These are phyloP conservation scores for Vireo altiloquus DNA, from an alignment of 2,113 vertebrate species.

Conservation along the genomic window DNA sequence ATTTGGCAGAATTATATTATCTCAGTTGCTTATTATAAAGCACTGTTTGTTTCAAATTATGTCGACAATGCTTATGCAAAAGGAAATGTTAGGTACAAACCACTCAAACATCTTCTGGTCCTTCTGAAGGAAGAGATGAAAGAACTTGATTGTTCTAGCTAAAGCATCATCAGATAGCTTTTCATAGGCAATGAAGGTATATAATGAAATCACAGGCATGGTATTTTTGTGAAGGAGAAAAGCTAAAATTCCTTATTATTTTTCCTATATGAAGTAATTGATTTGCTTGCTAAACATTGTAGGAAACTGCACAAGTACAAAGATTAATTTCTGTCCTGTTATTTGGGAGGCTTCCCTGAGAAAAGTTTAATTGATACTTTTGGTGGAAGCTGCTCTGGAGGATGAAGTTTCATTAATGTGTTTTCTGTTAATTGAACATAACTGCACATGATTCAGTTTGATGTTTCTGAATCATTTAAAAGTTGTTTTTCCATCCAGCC, in stretches of 20 bases:
- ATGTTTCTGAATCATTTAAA: background rate
- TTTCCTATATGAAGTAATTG: background rate
- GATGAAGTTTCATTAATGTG: background rate
- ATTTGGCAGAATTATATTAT: background rate
- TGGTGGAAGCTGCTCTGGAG: background rate
- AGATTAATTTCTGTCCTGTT: background rate
- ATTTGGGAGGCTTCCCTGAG: background rate
- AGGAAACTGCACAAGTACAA: background rate
- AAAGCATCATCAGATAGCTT: background rate
- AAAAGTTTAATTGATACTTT: background rate
- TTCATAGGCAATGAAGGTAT: background rate
- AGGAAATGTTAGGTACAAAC: background rate
- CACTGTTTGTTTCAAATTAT: background rate
- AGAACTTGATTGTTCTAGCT: background rate
- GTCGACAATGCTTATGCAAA: background rate
- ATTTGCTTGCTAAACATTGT: background rate
- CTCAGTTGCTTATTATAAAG: background rate
- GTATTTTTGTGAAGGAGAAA: background rate
- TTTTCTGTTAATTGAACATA: background rate
- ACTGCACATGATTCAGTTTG: background rate
- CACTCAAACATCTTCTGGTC: background rate
- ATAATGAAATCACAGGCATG: background rate
- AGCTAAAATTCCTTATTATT: background rate
- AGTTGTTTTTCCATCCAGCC: background rate
- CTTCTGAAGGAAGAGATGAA: background rate